A percentile compares a stretch with the other conserved stretches of the same genome.
These are phyloP conservation scores for Phorcus lineatus DNA, from an alignment of 2,888 invertebrate species.

Conservation along the genomic window DNA sequence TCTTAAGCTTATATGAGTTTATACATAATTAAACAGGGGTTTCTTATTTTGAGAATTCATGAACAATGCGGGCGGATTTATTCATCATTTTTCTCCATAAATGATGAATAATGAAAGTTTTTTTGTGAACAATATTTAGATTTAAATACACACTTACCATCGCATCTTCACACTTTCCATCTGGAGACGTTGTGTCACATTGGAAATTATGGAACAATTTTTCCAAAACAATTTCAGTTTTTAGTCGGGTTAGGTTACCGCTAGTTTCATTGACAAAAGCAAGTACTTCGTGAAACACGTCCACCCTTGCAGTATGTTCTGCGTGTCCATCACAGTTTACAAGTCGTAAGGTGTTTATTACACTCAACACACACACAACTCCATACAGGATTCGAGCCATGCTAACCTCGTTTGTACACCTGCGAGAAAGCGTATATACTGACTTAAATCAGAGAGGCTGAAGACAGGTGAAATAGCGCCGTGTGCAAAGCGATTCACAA, in stretches of 20 bases:
- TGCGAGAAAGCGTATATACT: not conserved
- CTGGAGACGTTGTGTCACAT: not conserved
- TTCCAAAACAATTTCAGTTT: not conserved
- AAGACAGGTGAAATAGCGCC: not conserved
- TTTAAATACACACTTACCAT: not conserved
- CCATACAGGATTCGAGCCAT: not conserved
- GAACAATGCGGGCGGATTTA: too few relatives aligned
- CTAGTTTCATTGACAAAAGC: not conserved
- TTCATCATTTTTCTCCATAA: too few relatives aligned
- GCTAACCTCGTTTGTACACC: not conserved
- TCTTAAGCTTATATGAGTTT: too few relatives aligned
- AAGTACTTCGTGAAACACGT: not conserved
- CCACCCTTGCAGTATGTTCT: not conserved
- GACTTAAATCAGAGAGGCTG: too few relatives aligned
- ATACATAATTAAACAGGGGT: too few relatives aligned
- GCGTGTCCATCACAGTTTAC: not conserved
- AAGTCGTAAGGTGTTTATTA: not conserved
- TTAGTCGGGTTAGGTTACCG: not conserved
- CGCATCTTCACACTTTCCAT: not conserved
- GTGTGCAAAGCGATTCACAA: conserved; percentile 2
- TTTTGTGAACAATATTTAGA: too few relatives aligned
- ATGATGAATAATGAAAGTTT: too few relatives aligned
- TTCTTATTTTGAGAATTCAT: too few relatives aligned
- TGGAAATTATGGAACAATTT: not conserved
- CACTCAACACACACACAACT: not conserved